These are phyloP conservation scores for Borostomias antarcticus DNA, from an alignment of 2,797 vertebrate species.

Conservation along the genomic window DNA sequence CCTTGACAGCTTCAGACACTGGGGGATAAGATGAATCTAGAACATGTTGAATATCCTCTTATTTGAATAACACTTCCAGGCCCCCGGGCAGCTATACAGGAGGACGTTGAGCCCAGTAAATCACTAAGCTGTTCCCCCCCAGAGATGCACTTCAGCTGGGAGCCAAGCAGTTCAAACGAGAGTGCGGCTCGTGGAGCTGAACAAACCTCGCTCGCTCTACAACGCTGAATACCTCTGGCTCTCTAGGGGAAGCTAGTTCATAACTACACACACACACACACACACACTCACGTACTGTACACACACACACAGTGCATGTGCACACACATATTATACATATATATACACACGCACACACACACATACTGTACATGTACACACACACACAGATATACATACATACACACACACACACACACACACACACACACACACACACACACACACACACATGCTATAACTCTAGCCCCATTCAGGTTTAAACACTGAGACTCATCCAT, in stretches of 20 bases:
- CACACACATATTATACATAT: too few relatives aligned
- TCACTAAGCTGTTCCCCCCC: not conserved
- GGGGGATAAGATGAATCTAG: constrained; percentile 20
- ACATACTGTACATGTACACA: too few relatives aligned
- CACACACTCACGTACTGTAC: not conserved
- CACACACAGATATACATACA: too few relatives aligned
- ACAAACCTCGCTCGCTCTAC: not conserved
- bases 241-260: not conserved
- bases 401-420: too few relatives aligned
- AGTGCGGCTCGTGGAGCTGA: not conserved
- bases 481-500: too few relatives aligned
- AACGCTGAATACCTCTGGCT: not conserved
- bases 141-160: not conserved
- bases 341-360: too few relatives aligned
- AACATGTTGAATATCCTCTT: constrained; percentile 44
- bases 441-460: too few relatives aligned
- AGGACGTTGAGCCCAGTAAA: constrained; percentile 31
- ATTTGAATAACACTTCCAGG: constrained; percentile 60
- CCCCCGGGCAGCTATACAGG: constrained; percentile 48
- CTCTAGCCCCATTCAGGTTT: too few relatives aligned
- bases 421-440: too few relatives aligned
- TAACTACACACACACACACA: not conserved
- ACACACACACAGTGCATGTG: not conserved
- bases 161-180: not conserved
- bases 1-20: not conserved